Base-by-base conservation (phyloP, 2,113 vertebrate species). In the Capricornis sumatraensis region DNA sequence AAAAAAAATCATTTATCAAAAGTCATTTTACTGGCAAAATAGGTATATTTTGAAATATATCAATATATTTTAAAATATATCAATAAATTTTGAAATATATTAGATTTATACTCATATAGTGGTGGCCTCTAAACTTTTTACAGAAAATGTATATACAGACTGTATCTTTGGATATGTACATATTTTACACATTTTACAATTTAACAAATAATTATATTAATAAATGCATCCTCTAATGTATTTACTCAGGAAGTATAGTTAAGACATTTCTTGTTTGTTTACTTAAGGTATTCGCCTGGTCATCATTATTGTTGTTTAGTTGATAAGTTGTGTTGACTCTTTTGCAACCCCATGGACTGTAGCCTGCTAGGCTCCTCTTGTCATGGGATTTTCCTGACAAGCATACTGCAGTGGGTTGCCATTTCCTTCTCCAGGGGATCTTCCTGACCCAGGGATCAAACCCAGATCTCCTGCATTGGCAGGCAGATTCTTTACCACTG, bases 21-120 rank as follows among this genome's bases (percentile, higher is more conserved):
- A 99, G 98, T 98, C 98, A 97, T 99, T 99, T 99, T 99, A 99
- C 99, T 99, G 99, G 99, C 99, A 99, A 99, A 99, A 99, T 99
- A 99, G 36, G 13, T 99, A 99, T 99, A 74, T 43, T 43, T 74
- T 13, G 11, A 71, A 36, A 71, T 71, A 23, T 33, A 33, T 62
- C 5, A 1, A 14, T 30, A 62, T 15, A 62, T 14, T 33, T 33
- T 13, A 6, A 62, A 62, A 33, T 36, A 36, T 40, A 71, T 71
- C 0, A 0, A n/a, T 67, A 67, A 99, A 99, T 99, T 99, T 99
- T 99, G 99, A 58, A 58, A 58, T 62, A 50, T 50, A 50, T 50
- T 50, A 64, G 99, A 99, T 99, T 99, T 99, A 99, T 99, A 99
- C 97, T 99, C 98, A 99, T 99, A 99, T 98, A 99, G 98, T 99